Evolutionary conservation across 2,113 vertebrate genomes (phyloP), one percentile per base, ranked within the genome.

Genomic region (Petaurus breviceps): DNA sequence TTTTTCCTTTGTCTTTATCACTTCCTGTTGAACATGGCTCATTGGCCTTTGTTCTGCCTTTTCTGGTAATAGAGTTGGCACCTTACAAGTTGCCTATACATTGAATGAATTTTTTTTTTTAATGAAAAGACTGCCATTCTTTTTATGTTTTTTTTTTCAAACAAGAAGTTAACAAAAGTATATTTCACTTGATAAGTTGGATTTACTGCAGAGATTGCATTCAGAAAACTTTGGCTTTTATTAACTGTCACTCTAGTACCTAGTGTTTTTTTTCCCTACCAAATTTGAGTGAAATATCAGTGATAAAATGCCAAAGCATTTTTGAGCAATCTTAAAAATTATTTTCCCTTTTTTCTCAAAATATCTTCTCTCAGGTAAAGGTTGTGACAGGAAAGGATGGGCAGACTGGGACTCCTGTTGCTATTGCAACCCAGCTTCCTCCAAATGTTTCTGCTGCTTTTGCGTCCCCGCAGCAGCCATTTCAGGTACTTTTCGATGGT

Each of bases 321-420:
- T 97, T 95, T 97, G 96, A 97, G 97, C 96, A 98, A 96, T 96
- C 95, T 97, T 98, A 98, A 98, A 98, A 98, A 97, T 97, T 95
- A 97, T 96, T 96, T 98, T 98, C 94, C 97, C 97, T 98, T 97
- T 98, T 98, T 97, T 98, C 98, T 98, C 98, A 97, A 97, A 98
- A 98, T 97, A 98, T 98, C 98, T 98, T 94, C 97, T 99, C 98
- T 98, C 98, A 99, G 99, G 99, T 99, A 98, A 99, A 99, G 98
- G 99, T 99, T 99, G 99, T 99, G 98, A 99, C 99, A 98, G 99
- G 99, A 98, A 99, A 99, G 98, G 99, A 99, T 98, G 99, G 99
- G 96, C 99, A 99, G 98, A 99, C 99, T 97, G 99, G 99, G 97
- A 99, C 99, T 96, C 99, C 99, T 43, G 99, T 99, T 99, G 99